Evolutionary conservation across 2,888 invertebrate species (phyloP), one percentile per base, ranked within the genome.

Genomic region (Limnephilus rhombicus): DNA sequence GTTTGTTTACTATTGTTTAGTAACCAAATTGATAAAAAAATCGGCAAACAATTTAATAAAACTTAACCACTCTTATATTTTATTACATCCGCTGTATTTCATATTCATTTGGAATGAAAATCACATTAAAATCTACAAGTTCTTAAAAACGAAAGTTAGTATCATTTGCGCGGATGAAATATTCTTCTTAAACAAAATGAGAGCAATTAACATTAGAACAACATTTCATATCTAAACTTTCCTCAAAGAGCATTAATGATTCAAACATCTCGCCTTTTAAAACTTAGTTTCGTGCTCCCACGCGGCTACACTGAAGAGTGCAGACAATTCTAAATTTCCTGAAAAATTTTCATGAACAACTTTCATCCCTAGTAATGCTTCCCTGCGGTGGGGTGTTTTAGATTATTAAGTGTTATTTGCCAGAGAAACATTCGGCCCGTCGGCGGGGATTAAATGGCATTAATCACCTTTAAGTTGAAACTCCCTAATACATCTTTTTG

Each of bases 391-490:
- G 68, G 68, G 68, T 68, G 24, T 68, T 68, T 86, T 29, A 45
- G 45, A 49, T 86, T 86, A 86, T 86, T 45, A 86, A 86, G 45
- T 45, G 49, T 49, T 45, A 18, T n/a, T 45, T 29, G 9, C 86
- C 12, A 86, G 45, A n/a, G 29, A 86, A 86, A 86, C 86, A 49
- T 86, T 86, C 13, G 41, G 41, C 86, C 86, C 86, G 86, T 45
- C 49, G 86, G 86, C 86, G 45, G 45, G 45, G 86, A 86, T 86
- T 86, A 41, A 86, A 86, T 86, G 45, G 86, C 29, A 86, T 86
- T 86, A 86, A 86, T 86, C 86, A 45, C 86, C 7, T 45, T 68
- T 29, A 41, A 41, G 86, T 86, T 86, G 45, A 29, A 86, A 24
- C 24, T 29, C 86, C 86, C 86, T 45, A 45, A 86, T 49, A 86